Base-by-base conservation (phyloP, 2,113 vertebrate genomes). In the Charadrius vociferus region DNA sequence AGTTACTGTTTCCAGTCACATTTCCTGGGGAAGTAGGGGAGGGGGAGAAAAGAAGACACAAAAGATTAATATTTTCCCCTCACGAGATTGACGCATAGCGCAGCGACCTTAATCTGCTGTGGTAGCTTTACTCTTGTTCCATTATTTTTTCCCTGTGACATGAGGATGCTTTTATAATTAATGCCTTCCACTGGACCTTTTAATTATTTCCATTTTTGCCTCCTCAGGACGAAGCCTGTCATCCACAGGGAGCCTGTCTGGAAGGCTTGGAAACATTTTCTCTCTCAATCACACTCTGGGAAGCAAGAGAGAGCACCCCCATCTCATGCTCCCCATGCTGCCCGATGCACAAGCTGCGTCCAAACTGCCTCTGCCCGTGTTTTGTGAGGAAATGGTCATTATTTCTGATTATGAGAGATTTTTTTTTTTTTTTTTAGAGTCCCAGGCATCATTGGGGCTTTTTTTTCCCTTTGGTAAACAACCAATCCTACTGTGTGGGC, bases 1-100 rank as follows among this genome's bases (percentile, higher is more conserved):
- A 99, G 98, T 99, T 99, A 97, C 99, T 98, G 98, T 99, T 99
- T 93, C 99, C 99, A 43, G 99, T 99, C 98, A 99, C 99, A 92
- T 99, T 99, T 97, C 99, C 99, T 99, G 94, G 56, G 88, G 68
- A 75, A 86, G 82, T 21, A 8, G 78, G 85, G 62, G 6, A 59
- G 6, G 36, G 37, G 66, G 32, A 93, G 77, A 93, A 75, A 96
- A 88, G 30, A 87, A 92, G 10, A 91, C 30, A 55, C 58, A 70
- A 3, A 6, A 90, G 96, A 96, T 97, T 97, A 95, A 81, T 88
- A 80, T 16, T 50, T 71, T 73, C 88, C 83, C 29, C 95, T 94
- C 82, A 94, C 14, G 91, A 93, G 90, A 36, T 14, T 41, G 55
- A 82, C 1, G 1, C 59, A 81, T 72, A 67, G 62, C 14, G 2